Evolutionary conservation across 2,888 invertebrate genomes (phyloP).

Genomic region (Ormyrus labotus): DNA sequence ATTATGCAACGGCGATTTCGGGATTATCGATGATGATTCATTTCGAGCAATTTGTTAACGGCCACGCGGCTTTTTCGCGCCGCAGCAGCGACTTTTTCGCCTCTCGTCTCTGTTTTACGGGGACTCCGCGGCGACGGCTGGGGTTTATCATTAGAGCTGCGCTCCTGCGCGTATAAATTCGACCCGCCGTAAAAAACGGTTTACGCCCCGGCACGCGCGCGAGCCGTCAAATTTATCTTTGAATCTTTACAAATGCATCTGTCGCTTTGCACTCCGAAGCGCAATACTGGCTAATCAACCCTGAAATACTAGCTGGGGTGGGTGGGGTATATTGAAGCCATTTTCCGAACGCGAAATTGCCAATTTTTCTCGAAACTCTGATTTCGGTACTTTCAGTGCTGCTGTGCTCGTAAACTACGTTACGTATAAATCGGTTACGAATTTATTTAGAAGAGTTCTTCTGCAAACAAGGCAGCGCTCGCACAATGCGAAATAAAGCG

Average conservation of each 20-base stretch:
- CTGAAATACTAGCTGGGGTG: background rate
- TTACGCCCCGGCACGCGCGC: background rate
- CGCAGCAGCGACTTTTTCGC: background rate
- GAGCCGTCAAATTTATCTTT: background rate
- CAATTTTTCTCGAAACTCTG: too few species aligned
- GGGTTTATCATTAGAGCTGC: conserved; percentile 10
- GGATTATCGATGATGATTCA: conserved; percentile 55
- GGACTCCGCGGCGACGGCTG: background rate
- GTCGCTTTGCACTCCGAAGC: too few species aligned
- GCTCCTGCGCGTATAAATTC: conserved; percentile 2
- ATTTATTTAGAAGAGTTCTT: too few species aligned
- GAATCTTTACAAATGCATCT: background rate
- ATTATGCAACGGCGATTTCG: conserved; percentile 58
- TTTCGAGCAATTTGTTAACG: conserved; percentile 22
- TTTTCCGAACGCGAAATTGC: too few species aligned
- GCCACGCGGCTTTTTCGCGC: background rate
- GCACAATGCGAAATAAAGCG: too few species aligned
- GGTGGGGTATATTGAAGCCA: background rate
- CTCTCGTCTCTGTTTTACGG: background rate
- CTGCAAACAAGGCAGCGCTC: too few species aligned
- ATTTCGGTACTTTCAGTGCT: too few species aligned
- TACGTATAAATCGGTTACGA: too few species aligned
- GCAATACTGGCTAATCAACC: too few species aligned
- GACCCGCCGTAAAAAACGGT: conserved; percentile 7
- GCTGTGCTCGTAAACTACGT: too few species aligned